Evolutionary conservation across 2,797 vertebrate species (phyloP), one percentile per base, ranked within the genome.

Genomic region (Brachyalestes nurse): DNA sequence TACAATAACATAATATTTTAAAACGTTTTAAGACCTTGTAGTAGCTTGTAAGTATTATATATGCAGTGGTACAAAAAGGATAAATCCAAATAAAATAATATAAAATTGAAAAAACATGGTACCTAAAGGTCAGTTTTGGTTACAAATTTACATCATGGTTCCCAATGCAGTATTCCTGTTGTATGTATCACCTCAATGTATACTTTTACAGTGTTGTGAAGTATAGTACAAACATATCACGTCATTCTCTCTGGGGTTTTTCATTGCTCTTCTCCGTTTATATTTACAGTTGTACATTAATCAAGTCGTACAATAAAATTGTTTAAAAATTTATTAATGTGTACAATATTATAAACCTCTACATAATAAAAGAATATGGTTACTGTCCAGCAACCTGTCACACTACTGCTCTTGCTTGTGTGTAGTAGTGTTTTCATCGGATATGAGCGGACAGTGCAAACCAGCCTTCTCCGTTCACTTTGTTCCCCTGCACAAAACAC

Each of bases 401-500:
- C 53, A 45, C 1, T 21, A 62, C 42, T 23, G 7, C 38, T 47
- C 6, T 19, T 72, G 42, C 65, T 72, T 1, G 23, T 25, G 25
- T 28, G 53, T 9, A 58, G 47, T 34, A 47, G n/a, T 47, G 8
- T 21, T n/a, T 21, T 93, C 81, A 96, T 72, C 87, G 91, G 17
- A 96, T 4, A 0, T 97, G 96, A 72, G 92, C 84, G 10, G 96
- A 95, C 86, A 97, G 87, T 1, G 96, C 92, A 88, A 98, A 98
- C 96, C 97, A 98, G 14, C 96, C 95, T 49, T 93, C 95, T 89
- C 91, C 93, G 72, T 90, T 95, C 62, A 88, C 90, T 84, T 91
- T 95, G 73, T 94, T 93, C 80, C 79, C 87, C 96, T 97, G 91
- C 60, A 40, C 72, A 74, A 87, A 74, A 75, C 49, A 67, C 23